A percentile compares a stretch with the other conserved stretches of the same genome.
phyloP scores from a whole-genome alignment of 2,888 invertebrate genomes.

The Pardosa pseudoannulata region DNA sequence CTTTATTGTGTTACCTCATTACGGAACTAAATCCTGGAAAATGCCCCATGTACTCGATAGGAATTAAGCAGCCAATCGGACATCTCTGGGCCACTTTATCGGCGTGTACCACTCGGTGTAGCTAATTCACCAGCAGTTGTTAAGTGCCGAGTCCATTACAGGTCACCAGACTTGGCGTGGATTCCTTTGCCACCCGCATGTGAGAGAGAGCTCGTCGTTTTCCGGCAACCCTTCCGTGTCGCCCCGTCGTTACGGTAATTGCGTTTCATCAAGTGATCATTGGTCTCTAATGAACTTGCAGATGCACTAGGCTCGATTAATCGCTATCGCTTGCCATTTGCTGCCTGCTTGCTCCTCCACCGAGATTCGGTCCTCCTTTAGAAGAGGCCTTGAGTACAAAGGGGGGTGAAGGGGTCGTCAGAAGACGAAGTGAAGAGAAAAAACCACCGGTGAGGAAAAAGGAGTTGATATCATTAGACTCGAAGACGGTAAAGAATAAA shows the following conservation, averaged over 20 bases:
- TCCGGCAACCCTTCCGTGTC: slow-evolving; percentile 50
- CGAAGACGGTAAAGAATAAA: not conserved
- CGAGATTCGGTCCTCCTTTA: not conserved
- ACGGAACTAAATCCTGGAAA: too few species aligned
- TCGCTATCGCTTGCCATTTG: slow-evolving; percentile 65
- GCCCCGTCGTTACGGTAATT: slow-evolving; percentile 70
- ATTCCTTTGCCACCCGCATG: slow-evolving; percentile 58
- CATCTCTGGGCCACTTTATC: not conserved
- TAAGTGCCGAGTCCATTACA: slow-evolving; percentile 8
- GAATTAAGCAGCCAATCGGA: too few species aligned
- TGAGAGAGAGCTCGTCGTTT: slow-evolving; percentile 34
- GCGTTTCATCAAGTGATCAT: slow-evolving; percentile 72
- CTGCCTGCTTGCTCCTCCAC: slow-evolving; percentile 20
- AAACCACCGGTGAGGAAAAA: not conserved
- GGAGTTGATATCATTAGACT: not conserved
- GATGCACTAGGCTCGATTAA: slow-evolving; percentile 62
- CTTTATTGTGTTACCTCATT: too few species aligned
- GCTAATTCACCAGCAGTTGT: slow-evolving; percentile 5
- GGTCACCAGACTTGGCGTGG: slow-evolving; percentile 22
- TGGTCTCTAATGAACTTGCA: slow-evolving; percentile 72
- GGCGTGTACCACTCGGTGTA: not conserved
- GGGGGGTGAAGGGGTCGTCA: not conserved
- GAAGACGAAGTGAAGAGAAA: not conserved
- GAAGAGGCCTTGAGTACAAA: not conserved
- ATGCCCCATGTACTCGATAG: too few species aligned